Percentiles rank a stretch among this genome's conserved stretches.
These are phyloP conservation scores for Suricata suricatta DNA, from an alignment of 2,113 vertebrate species.

Conservation along the genomic window DNA sequence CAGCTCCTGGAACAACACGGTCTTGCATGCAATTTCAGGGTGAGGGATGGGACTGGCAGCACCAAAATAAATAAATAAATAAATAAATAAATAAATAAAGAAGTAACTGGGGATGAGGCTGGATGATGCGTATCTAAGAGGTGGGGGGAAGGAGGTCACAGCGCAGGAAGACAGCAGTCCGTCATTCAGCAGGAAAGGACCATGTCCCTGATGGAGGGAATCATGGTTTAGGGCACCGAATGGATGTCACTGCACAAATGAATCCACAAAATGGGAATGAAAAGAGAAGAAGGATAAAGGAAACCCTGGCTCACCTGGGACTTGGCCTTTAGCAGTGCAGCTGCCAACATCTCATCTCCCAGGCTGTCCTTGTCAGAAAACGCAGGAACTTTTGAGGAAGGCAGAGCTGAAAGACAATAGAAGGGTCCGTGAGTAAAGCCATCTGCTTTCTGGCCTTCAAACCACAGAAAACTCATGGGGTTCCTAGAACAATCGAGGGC, in stretches of 20 bases:
- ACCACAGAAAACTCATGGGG: not conserved
- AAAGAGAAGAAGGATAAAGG: not conserved
- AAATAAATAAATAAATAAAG: not conserved
- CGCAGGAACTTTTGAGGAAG: constrained; percentile 62
- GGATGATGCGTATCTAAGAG: not conserved
- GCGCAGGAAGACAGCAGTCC: not conserved
- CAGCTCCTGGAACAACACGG: constrained; percentile 63
- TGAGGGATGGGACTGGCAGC: not conserved
- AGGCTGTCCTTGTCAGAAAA: constrained; percentile 65
- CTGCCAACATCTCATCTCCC: constrained; percentile 73
- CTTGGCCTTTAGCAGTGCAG: constrained; percentile 76
- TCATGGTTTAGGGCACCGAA: not conserved
- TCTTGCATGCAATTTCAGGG: not conserved
- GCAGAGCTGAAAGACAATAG: constrained; percentile 51
- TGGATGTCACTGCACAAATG: not conserved
- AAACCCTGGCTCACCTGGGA: constrained; percentile 66
- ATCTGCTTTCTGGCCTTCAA: not conserved
- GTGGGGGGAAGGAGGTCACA: not conserved
- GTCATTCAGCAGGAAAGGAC: not conserved
- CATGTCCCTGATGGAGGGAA: not conserved
- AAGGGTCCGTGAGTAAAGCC: not conserved
- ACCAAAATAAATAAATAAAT: not conserved
- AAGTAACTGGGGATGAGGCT: not conserved
- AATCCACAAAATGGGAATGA: not conserved
- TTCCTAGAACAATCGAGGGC: not conserved